A percentile compares a stretch with the other conserved stretches of the same genome.
phyloP scores from a whole-genome alignment of 2,888 invertebrate genomes.

The Ophion costatus region DNA sequence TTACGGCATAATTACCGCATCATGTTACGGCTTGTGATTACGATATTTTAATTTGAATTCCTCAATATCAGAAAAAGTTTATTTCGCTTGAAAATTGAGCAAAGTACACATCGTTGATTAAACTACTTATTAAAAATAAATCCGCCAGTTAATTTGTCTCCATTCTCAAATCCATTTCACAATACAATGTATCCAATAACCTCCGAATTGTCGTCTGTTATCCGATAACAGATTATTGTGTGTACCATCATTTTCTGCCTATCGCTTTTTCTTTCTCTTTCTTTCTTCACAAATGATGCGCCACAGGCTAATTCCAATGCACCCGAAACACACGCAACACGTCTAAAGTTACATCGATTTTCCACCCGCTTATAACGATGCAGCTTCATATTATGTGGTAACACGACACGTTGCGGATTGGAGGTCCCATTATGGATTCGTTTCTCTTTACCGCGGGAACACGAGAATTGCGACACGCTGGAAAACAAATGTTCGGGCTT shows the following conservation, averaged over 20 bases:
- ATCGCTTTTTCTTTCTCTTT: slow-evolving; percentile 1
- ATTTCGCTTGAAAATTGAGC: no score
- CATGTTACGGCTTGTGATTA: no score
- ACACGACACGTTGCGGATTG: slow-evolving; percentile 22
- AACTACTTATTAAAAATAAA: no score
- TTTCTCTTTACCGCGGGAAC: background rate
- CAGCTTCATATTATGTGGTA: slow-evolving; percentile 47
- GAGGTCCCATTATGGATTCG: background rate
- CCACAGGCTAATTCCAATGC: slow-evolving; percentile 26
- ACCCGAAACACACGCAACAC: slow-evolving; percentile 19
- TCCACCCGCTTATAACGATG: slow-evolving; percentile 47
- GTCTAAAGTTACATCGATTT: slow-evolving; percentile 57
- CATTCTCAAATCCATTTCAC: no score
- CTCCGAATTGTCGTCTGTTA: no score
- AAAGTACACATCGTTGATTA: no score
- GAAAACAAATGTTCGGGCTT: slow-evolving; percentile 14
- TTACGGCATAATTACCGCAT: no score
- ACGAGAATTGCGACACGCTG: background rate
- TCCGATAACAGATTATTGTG: background rate
- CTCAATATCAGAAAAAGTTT: no score
- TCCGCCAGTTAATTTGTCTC: no score
- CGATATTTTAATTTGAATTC: no score
- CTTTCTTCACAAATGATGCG: slow-evolving; percentile 32
- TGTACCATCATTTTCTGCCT: background rate
- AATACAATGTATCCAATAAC: no score